Percentiles rank a stretch among this genome's conserved stretches.
Evolutionary conservation across 2,888 invertebrate species (phyloP).

Genomic region (Merodon equestris): DNA sequence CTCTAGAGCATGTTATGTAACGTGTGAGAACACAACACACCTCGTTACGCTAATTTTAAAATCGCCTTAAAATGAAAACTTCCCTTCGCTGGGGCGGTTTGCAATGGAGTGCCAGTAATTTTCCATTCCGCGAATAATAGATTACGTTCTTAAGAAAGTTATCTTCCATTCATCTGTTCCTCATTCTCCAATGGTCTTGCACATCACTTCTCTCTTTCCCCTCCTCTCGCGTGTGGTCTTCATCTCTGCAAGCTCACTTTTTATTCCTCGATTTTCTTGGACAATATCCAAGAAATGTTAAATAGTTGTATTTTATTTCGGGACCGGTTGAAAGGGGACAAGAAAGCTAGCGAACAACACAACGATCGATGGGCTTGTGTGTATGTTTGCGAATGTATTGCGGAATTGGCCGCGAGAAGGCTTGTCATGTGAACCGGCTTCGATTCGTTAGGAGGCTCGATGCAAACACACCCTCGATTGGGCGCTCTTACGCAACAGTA

Average conservation of each 20-base stretch:
- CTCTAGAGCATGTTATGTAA: slow-evolving; percentile 44
- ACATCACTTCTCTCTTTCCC: slow-evolving; percentile 8
- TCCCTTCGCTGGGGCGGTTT: neutral
- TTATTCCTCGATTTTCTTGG: slow-evolving; percentile 29
- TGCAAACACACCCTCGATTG: slow-evolving; percentile 55
- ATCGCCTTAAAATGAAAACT: neutral
- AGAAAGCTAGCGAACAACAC: slow-evolving; percentile 5
- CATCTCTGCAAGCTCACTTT: no score
- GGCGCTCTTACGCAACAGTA: slow-evolving; percentile 44
- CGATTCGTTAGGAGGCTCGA: slow-evolving; percentile 36
- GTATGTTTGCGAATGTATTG: neutral
- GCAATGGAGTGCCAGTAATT: slow-evolving; percentile 27
- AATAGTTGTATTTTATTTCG: slow-evolving; percentile 56
- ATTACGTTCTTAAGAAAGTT: slow-evolving; percentile 6
- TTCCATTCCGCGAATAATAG: slow-evolving; percentile 31
- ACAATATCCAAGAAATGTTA: slow-evolving; percentile 46
- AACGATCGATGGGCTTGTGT: neutral
- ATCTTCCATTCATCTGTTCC: slow-evolving; percentile 27
- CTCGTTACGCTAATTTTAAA: slow-evolving; percentile 1
- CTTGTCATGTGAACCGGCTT: slow-evolving; percentile 10
- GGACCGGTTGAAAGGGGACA: slow-evolving; percentile 28
- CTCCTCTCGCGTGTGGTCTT: no score
- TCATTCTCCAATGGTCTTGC: slow-evolving; percentile 28
- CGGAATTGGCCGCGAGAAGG: neutral
- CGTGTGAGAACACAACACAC: neutral